Base-by-base conservation (phyloP, 2,113 vertebrate species). In the Spea multiplicata region DNA sequence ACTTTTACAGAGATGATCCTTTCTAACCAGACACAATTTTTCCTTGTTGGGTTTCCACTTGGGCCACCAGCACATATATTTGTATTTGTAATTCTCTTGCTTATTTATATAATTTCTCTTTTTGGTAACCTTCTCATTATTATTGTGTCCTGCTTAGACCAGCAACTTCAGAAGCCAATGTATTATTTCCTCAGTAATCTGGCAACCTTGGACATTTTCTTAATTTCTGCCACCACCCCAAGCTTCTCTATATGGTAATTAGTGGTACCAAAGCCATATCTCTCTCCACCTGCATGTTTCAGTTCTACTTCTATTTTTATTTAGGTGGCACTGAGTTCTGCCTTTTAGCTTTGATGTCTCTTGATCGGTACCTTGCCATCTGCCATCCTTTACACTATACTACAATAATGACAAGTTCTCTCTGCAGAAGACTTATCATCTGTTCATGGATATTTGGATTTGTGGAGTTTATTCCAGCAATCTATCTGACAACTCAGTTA, bases 171-270 rank as follows among this genome's bases (percentile, higher is more conserved):
- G 12, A 70, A 50, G 5, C 82, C 82, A 30, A 83, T 83, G 80
- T 83, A 83, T 61, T 81, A 79, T 67, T 78, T 83, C 16, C 66
- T 83, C 6, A 71, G 59, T 14, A 74, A 75, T 55, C 49, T 83
- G 44, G 73, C 75, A 6, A 3, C 70, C 5, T 70, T 78, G 46
- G 82, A 83, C 62, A 74, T 83, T n/a, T 62, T 83, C 10, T 9
- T 74, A 6, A 76, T 53, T 8, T 44, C 61, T 12, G 44, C 53
- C 1, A 73, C 76, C 5, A 55, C 77, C 80, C 82, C 8, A 83
- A 81, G 44, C 65, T 78, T 45, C 14, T 82, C 47, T 45, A 66
- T 12, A 66, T 73, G 10, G 50, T 83, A 52, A 4, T 78, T 14
- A 8, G n/a, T 8, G 75, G 65, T 16, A 70, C 6, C 16, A 79